Base-by-base conservation (phyloP, 2,888 invertebrate species). In the Yponomeuta plumbellus region DNA sequence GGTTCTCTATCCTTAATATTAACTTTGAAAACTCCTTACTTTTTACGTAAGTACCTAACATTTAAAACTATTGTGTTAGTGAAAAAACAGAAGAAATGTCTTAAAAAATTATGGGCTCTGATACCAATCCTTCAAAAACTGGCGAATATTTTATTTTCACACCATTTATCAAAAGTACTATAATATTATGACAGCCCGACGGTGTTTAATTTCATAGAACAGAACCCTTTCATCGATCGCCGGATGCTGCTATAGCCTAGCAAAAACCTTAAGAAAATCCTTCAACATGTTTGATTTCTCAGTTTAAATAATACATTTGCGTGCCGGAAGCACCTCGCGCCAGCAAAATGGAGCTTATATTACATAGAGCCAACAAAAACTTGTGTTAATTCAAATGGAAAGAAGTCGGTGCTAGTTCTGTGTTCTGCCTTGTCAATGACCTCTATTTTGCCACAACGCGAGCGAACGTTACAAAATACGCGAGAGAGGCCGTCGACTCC, bases 371-470 rank as follows among this genome's bases (percentile, higher is more conserved):
- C 44, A 34, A 67, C 40, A 71, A 74, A 75, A 75, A 74, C 70
- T 61, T 73, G 71, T 71, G 70, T 73, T 71, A 72, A 74, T 75
- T 72, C 68, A 68, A 75, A 71, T 80, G 76, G 74, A 79, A 77
- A 78, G 80, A 79, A 78, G 79, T 76, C 80, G 76, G 74, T 78
- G 77, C 78, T 78, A 78, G 83, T 83, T 83, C 85, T 84, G 84
- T 78, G 83, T 83, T 83, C 85, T 84, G 84, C 84, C 81, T 88
- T 90, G 89, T 89, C 89, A 88, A 86, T 90, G 89, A 89, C 89
- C 89, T 83, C 86, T 87, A 88, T 88, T 90, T 86, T 77, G 86
- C 84, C 84, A 68, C 69, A 64, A 64, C 64, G 61, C 39, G 40
- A 84, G 79, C 76, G 76, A 78, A 78, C 79, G 77, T 81, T 81